phyloP scores from a whole-genome alignment of 2,888 invertebrate species.

The Idaea aversata region DNA sequence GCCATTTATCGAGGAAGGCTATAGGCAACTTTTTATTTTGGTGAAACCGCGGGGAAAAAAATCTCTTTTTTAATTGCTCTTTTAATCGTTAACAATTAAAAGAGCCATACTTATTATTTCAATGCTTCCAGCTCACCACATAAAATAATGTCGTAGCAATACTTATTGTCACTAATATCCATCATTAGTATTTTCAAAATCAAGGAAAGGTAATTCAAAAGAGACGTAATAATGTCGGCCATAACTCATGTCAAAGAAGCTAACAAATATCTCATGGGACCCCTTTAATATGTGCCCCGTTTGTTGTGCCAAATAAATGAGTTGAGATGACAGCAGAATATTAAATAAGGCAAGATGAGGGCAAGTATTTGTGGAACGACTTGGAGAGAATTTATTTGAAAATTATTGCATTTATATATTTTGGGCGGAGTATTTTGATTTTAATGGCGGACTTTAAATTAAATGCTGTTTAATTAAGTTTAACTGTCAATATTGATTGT shows the following conservation, averaged over 20 bases:
- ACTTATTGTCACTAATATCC: neutral
- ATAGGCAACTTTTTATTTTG: too few species aligned
- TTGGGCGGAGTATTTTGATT: neutral
- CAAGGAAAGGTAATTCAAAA: neutral
- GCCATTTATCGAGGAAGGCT: too few species aligned
- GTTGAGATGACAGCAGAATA: neutral
- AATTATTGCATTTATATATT: neutral
- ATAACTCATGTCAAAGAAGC: slow-evolving; percentile 7
- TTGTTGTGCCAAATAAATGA: slow-evolving; percentile 8
- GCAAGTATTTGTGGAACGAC: neutral
- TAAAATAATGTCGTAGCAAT: neutral
- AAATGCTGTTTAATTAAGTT: too few species aligned
- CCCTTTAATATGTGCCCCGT: slow-evolving; percentile 7
- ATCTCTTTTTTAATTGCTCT: too few species aligned
- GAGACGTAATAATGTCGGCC: neutral
- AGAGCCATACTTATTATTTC: too few species aligned
- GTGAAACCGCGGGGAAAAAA: too few species aligned
- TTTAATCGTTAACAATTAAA: too few species aligned
- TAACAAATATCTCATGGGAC: slow-evolving; percentile 4
- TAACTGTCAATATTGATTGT: too few species aligned
- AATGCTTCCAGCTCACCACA: too few species aligned
- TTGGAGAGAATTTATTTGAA: neutral
- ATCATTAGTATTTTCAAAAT: neutral
- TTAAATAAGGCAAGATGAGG: neutral
- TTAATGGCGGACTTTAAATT: neutral